Conservation (phyloP, 2,888 invertebrate genomes). For the Cantharis flavilabris region DNA sequence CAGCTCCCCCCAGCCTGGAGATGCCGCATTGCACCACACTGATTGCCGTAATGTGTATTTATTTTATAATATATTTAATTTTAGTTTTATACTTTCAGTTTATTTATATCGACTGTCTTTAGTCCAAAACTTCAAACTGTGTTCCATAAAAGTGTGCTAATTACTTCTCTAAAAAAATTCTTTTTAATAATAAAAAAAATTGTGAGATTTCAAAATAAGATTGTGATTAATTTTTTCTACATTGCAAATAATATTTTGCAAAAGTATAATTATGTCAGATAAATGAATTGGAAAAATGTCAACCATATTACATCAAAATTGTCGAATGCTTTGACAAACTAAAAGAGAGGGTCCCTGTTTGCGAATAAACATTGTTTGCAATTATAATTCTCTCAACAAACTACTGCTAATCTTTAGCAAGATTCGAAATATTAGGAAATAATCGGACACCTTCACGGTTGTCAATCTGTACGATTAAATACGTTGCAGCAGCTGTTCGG, state of each 20-base stretch:
- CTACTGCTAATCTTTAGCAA: slow-evolving; percentile 18
- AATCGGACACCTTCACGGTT: slow-evolving; percentile 37
- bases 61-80: too few relatives aligned
- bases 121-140: too few relatives aligned
- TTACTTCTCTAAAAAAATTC: too few relatives aligned
- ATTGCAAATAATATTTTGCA: background rate
- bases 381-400: slow-evolving; percentile 17
- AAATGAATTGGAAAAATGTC: background rate
- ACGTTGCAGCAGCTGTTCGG: slow-evolving; percentile 33
- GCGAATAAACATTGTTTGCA: slow-evolving; percentile 16
- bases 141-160: too few relatives aligned
- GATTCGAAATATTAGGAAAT: slow-evolving; percentile 36
- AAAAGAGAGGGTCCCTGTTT: background rate
- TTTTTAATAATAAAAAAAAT: too few relatives aligned
- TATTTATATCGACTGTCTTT: too few relatives aligned
- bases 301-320: background rate
- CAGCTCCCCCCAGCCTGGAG: too few relatives aligned
- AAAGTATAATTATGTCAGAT: background rate
- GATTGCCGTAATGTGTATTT: too few relatives aligned
- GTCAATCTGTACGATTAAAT: slow-evolving; percentile 37
- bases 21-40: too few relatives aligned
- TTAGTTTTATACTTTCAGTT: too few relatives aligned
- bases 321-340: background rate
- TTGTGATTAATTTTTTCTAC: background rate
- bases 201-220: too few relatives aligned